phyloP scores from a whole-genome alignment of 2,888 invertebrate species.

The Saturnia japonica region DNA sequence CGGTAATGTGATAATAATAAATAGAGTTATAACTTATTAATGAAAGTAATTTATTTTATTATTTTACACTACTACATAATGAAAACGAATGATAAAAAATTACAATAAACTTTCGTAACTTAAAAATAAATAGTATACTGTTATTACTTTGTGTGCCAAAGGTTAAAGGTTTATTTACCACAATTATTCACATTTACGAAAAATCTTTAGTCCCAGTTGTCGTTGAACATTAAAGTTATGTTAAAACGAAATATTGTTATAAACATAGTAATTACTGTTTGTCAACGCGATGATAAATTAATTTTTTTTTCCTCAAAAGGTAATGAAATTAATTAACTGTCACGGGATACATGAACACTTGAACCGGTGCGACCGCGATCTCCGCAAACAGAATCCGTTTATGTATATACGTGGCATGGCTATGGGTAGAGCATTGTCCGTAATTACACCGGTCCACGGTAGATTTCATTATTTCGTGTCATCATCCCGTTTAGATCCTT shows the following conservation, averaged over 20 bases:
- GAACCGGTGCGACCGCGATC: conserved; percentile 27
- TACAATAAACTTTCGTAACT: too few species aligned
- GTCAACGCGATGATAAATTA: not conserved
- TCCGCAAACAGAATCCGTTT: conserved; percentile 27
- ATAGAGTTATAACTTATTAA: too few species aligned
- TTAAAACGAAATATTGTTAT: not conserved
- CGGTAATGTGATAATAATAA: too few species aligned
- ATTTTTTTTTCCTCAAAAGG: not conserved
- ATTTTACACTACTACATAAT: too few species aligned
- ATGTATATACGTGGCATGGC: conserved; percentile 33
- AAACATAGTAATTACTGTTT: not conserved
- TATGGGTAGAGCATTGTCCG: conserved; percentile 55
- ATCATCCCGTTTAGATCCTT: conserved; percentile 57
- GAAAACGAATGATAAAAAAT: too few species aligned
- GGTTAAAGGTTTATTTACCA: not conserved
- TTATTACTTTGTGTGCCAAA: too few species aligned
- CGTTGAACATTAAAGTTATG: not conserved
- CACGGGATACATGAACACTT: conserved; percentile 28
- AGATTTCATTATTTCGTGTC: conserved; percentile 67
- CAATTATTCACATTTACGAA: not conserved
- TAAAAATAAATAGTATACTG: too few species aligned
- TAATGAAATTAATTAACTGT: conserved; percentile 8
- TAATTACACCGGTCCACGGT: conserved; percentile 60
- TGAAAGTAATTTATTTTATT: too few species aligned
- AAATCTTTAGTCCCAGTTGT: not conserved